A percentile compares a stretch with the other conserved stretches of the same genome.
Conservation (phyloP, 2,888 invertebrate species). For the Pammene aurita region DNA sequence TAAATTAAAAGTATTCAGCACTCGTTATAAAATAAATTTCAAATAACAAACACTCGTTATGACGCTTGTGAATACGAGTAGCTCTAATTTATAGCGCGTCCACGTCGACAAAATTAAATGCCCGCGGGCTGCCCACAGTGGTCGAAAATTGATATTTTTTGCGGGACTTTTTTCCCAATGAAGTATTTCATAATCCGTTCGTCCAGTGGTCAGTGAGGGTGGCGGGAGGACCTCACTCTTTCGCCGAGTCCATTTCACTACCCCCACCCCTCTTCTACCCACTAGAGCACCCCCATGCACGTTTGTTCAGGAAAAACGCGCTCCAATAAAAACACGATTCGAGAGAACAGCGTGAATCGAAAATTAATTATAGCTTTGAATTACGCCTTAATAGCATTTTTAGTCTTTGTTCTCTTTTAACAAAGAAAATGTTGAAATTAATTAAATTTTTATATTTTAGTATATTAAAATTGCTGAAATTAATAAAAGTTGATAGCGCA, state of each 20-base stretch:
- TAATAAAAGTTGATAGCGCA: not conserved
- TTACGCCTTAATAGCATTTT: conserved; percentile 55
- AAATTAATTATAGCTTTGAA: conserved; percentile 75
- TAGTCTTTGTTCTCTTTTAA: conserved; percentile 43
- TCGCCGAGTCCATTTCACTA: conserved; percentile 67
- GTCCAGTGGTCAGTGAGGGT: conserved; percentile 68
- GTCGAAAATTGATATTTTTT: conserved; percentile 47
- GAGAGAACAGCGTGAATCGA: conserved; percentile 70
- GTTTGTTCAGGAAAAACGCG: conserved; percentile 71
- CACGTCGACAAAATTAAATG: conserved; percentile 29
- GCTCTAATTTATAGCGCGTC: conserved; percentile 27
- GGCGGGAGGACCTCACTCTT: conserved; percentile 55
- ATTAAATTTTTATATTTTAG: conserved; percentile 6
- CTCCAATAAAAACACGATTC: conserved; percentile 68
- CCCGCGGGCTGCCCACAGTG: conserved; percentile 27
- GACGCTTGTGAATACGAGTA: not conserved
- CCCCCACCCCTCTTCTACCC: conserved; percentile 46
- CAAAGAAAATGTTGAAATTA: conserved; percentile 19
- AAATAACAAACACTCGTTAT: conserved; percentile 19
- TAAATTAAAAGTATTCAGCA: not conserved
- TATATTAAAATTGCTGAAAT: not conserved
- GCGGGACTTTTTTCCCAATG: conserved; percentile 63
- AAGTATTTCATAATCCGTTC: conserved; percentile 77
- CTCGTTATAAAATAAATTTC: not conserved
- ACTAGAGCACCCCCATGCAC: conserved; percentile 53